Conservation (phyloP, 1,140 invertebrate species). For the Lepidurus apus region DNA sequence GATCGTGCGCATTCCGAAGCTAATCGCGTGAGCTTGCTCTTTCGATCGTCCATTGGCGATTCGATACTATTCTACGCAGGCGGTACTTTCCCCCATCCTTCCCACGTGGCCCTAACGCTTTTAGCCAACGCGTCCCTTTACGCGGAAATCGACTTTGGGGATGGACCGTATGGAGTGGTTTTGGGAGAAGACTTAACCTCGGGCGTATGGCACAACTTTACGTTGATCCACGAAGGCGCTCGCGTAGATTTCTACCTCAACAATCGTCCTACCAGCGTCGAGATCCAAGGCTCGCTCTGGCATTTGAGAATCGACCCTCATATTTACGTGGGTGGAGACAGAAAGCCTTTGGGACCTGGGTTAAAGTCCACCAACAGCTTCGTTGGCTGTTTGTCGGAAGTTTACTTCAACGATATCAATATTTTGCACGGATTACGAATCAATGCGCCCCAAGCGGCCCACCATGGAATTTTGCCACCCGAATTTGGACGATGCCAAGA, state of each 20-base stretch:
- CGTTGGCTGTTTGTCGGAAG: constrained; percentile 80
- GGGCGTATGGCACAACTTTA: constrained; percentile 83
- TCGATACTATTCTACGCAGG: constrained; percentile 81
- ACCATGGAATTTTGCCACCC: constrained; percentile 70
- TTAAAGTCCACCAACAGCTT: constrained; percentile 53
- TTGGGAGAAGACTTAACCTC: constrained; percentile 63
- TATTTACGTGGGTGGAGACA: constrained; percentile 82
- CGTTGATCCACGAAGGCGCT: constrained; percentile 69
- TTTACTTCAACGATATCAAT: constrained; percentile 86
- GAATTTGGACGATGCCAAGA: constrained; percentile 71
- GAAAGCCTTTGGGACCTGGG: constrained; percentile 49
- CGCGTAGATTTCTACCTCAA: constrained; percentile 67
- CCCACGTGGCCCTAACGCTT: constrained; percentile 76
- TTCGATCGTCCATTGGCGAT: constrained; percentile 81
- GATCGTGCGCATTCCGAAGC: constrained; percentile 80
- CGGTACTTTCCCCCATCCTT: constrained; percentile 70
- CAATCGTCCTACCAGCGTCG: constrained; percentile 48
- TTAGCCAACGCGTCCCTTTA: constrained; percentile 64
- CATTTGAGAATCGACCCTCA: constrained; percentile 86
- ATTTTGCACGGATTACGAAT: constrained; percentile 77
- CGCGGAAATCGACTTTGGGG: constrained; percentile 76
- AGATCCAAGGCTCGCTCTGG: constrained; percentile 54
- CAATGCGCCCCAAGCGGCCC: constrained; percentile 42
- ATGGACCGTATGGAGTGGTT: constrained; percentile 29
- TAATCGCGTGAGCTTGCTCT: constrained; percentile 77